These are phyloP conservation scores for Corynorhinus townsendii DNA, from an alignment of 2,113 vertebrate species.

Conservation along the genomic window DNA sequence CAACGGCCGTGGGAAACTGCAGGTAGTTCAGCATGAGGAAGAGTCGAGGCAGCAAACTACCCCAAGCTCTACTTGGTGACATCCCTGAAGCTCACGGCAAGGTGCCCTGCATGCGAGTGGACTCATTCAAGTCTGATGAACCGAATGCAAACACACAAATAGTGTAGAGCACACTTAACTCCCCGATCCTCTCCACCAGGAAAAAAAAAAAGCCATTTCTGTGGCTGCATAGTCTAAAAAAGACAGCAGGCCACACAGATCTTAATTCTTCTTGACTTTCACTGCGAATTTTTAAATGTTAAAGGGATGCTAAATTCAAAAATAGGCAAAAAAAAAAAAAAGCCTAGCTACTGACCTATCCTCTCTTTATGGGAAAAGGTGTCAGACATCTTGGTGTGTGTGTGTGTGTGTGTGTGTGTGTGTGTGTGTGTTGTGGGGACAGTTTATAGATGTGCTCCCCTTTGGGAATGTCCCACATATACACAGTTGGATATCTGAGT, in stretches of 20 bases:
- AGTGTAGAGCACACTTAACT: neutral
- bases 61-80: too few species aligned
- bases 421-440: too few species aligned
- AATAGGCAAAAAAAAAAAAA: neutral
- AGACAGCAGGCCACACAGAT: neutral
- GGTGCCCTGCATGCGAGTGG: too few species aligned
- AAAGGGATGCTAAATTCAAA: slow-evolving; percentile 37
- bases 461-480: neutral
- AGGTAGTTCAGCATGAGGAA: neutral
- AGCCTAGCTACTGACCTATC: neutral
- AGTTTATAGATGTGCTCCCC: neutral
- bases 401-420: neutral
- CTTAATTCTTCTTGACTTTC: neutral
- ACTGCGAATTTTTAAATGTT: neutral
- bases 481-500: neutral
- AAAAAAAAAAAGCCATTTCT: neutral
- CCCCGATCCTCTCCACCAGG: neutral
- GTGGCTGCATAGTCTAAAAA: neutral
- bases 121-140: neutral
- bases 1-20: accelerated
- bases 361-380: neutral
- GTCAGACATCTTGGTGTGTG: neutral
- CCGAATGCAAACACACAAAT: neutral
- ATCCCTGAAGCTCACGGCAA: accelerated
- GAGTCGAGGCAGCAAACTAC: neutral